Evolutionary conservation across 2,797 vertebrate species (phyloP).

Genomic region (Buceros bicornis): DNA sequence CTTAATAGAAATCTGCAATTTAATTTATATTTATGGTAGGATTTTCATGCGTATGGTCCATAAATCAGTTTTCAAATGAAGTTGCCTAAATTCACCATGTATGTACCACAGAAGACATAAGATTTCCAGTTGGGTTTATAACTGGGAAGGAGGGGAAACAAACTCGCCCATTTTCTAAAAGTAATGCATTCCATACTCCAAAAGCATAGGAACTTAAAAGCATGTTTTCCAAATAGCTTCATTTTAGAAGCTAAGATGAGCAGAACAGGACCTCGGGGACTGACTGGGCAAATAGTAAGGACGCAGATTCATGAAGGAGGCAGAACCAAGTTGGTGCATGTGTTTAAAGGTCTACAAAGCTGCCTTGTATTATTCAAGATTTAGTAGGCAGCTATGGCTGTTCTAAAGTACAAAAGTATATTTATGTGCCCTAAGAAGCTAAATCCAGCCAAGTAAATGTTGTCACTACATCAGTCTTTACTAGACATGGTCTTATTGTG

Average conservation of each 20-base stretch:
- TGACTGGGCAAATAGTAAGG: neutral
- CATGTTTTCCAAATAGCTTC: neutral
- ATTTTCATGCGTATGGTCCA: neutral
- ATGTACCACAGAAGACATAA: neutral
- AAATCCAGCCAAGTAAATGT: slow-evolving; percentile 55
- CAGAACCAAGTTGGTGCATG: neutral
- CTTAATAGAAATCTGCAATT: neutral
- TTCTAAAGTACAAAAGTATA: slow-evolving; percentile 34
- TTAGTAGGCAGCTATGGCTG: slow-evolving; percentile 46
- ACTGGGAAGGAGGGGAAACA: neutral
- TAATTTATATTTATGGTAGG: neutral
- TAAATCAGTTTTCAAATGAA: neutral
- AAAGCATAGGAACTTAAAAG: neutral
- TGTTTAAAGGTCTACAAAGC: slow-evolving; percentile 66
- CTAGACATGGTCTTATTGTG: slow-evolving; percentile 26
- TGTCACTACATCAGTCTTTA: slow-evolving; percentile 65
- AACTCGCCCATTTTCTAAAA: neutral
- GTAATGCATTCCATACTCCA: neutral
- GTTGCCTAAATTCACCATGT: neutral
- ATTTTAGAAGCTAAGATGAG: slow-evolving; percentile 4
- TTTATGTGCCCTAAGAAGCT: slow-evolving; percentile 36
- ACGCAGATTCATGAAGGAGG: slow-evolving; percentile 12
- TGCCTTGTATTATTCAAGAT: slow-evolving; percentile 51
- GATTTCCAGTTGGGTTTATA: neutral
- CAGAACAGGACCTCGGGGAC: neutral